These are phyloP conservation scores for Cerastis rubricosa DNA, from an alignment of 2,888 invertebrate species.

Conservation along the genomic window DNA sequence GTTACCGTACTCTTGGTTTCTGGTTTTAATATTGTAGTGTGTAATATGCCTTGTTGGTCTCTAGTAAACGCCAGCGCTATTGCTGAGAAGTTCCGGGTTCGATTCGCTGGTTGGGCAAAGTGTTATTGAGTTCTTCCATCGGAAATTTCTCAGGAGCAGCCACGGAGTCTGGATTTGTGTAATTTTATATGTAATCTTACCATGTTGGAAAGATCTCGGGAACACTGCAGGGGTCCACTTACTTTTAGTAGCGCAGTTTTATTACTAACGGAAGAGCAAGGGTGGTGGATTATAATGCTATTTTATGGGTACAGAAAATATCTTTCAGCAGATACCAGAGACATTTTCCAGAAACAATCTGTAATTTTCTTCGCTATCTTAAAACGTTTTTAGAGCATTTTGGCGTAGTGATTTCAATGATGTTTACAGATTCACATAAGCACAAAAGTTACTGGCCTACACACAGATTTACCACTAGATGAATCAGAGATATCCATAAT, in stretches of 20 bases:
- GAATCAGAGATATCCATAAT: no score
- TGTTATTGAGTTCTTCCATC: neutral
- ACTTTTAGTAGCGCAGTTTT: slow-evolving; percentile 41
- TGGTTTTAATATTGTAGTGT: neutral
- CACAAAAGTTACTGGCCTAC: no score
- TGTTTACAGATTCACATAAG: neutral
- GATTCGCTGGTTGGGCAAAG: neutral
- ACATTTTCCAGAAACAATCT: neutral
- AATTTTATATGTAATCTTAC: no score
- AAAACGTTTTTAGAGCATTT: neutral
- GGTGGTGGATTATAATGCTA: slow-evolving; percentile 30
- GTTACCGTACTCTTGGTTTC: neutral
- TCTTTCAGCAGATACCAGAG: neutral
- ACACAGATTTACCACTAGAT: no score
- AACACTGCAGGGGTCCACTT: slow-evolving; percentile 20
- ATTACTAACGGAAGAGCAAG: slow-evolving; percentile 28
- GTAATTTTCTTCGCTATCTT: neutral
- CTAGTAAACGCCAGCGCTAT: neutral
- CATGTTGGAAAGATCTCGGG: neutral
- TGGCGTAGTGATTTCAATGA: neutral
- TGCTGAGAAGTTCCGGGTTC: neutral
- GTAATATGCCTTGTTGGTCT: neutral
- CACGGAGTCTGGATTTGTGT: no score
- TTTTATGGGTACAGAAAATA: slow-evolving; percentile 32
- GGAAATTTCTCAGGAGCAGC: neutral